phyloP scores from a whole-genome alignment of 2,797 vertebrate genomes.

The Heteromormyrus szaboi region DNA sequence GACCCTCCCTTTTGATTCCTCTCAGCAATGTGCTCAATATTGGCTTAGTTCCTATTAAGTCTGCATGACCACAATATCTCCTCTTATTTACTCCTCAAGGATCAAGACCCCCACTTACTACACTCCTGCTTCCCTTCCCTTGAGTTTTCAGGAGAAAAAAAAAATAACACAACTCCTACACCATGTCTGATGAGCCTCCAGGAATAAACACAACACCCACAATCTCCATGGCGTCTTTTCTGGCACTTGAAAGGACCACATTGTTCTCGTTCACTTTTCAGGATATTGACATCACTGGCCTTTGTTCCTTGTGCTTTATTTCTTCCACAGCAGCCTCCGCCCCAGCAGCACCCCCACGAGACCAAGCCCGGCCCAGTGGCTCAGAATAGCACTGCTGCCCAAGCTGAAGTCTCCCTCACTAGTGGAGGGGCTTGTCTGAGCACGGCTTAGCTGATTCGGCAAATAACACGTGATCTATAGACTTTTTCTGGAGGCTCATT shows the following conservation, averaged over 20 bases:
- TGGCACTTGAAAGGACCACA: not conserved
- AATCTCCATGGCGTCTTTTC: not conserved
- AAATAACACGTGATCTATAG: not conserved
- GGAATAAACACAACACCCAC: conserved; percentile 4
- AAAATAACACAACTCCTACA: not conserved
- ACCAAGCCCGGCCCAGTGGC: not conserved
- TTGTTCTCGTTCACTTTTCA: not conserved
- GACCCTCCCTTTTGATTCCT: not conserved
- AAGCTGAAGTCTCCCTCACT: not conserved
- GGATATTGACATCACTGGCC: not conserved
- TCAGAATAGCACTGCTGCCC: not conserved
- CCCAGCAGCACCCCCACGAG: not conserved
- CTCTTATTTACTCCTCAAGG: not conserved
- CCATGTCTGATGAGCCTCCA: not conserved
- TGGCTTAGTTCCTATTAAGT: not conserved
- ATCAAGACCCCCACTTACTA: not conserved
- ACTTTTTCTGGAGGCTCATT: not conserved
- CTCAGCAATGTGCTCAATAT: not conserved
- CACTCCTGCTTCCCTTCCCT: not conserved
- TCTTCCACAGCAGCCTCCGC: not conserved
- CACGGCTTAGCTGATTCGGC: not conserved
- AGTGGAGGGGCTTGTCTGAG: not conserved
- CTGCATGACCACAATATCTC: not conserved
- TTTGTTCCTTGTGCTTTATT: not conserved
- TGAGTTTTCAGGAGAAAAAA: not conserved